Base-by-base conservation (phyloP, 37 sponge, comb jelly and placozoan species). In the Dysidea cf. avara region DNA sequence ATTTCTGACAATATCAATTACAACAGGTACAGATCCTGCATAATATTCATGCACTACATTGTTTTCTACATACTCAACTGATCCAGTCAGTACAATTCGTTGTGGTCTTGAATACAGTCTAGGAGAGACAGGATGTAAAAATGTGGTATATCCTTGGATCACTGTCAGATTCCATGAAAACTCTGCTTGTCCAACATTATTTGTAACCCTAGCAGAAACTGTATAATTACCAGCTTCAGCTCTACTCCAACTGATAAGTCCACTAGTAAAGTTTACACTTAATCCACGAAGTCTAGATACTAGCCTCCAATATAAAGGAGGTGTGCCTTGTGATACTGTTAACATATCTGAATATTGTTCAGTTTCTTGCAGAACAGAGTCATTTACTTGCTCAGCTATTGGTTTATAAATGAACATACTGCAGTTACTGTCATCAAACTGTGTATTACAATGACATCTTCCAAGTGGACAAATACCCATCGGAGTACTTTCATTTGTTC, bases 181-280 rank as follows among this genome's bases (percentile, higher is more conserved):
- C n/a, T 7, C 30, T 20, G 29, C 18, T 61, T 18, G 26, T 43
- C 75, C 63, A 61, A 59, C 62, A 12, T 43, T 17, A 74, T 74
- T 74, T 6, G 12, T 34, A 61, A 59, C 51, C 12, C 29, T 20
- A 22, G 61, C 63, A 30, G 75, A 43, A 3, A 74, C 34, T 30
- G 75, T 61, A 53, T 74, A 32, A 34, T 74, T 74, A 61, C 75
- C 75, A 61, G 75, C 75, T 24, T 43, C 31, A 29, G 75, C 63
- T 60, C 75, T 59, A 39, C 6, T 11, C 75, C 75, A 74, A 28
- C 22, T 43, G 16, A 74, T 30, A 17, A 31, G 29, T 47, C 63
- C 62, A 21, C 21, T 38, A n/a, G 21, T n/a, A 26, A 49, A 34
- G 47, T 61, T 60, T 26, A 74, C 16, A 22, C 28, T 9, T 30